Percentiles rank a stretch among this genome's conserved stretches.
These are phyloP conservation scores for Rhamnusium bicolor DNA, from an alignment of 2,888 invertebrate genomes.

Conservation along the genomic window DNA sequence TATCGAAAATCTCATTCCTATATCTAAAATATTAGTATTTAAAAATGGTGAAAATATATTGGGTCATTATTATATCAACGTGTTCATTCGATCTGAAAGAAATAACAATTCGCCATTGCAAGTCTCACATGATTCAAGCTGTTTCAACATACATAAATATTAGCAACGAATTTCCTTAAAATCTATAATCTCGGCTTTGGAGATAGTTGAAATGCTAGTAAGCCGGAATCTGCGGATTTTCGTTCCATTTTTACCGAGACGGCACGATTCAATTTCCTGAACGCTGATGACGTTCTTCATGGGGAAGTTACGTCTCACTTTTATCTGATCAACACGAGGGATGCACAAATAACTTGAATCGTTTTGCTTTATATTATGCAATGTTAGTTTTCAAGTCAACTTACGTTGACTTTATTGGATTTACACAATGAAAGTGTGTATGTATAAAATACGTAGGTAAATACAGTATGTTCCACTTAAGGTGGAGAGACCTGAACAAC, in stretches of 20 bases:
- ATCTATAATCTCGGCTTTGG: constrained; percentile 3
- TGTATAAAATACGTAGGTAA: no score
- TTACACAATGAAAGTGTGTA: background rate
- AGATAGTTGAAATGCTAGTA: background rate
- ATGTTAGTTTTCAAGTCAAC: background rate
- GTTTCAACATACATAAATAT: background rate
- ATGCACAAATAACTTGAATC: constrained; percentile 4
- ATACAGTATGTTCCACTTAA: no score
- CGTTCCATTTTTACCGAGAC: constrained; percentile 18
- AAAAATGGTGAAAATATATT: no score
- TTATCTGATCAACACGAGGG: constrained; percentile 1
- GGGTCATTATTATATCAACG: no score
- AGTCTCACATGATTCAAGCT: background rate
- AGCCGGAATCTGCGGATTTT: constrained; percentile 22
- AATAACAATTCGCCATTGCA: background rate
- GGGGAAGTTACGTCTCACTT: constrained; percentile 6
- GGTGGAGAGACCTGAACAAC: no score
- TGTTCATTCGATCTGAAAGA: background rate
- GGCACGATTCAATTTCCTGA: constrained; percentile 28
- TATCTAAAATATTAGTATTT: no score
- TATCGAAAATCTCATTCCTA: no score
- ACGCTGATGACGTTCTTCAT: constrained; percentile 13
- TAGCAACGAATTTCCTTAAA: background rate
- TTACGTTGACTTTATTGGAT: background rate
- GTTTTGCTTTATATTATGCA: background rate